Base-by-base conservation (phyloP, 2,888 invertebrate species). In the Ophraella communa region DNA sequence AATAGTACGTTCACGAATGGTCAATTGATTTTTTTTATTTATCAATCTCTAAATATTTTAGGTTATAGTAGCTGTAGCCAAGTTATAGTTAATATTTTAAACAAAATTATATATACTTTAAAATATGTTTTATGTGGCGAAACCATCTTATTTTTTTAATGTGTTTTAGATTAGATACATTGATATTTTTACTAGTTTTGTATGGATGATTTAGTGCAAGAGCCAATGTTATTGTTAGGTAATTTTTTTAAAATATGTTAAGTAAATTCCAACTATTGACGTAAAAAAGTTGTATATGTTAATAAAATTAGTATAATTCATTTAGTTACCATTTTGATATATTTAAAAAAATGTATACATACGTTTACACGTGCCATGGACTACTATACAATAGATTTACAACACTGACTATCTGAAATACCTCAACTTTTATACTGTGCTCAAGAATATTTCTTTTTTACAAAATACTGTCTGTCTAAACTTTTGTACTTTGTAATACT, bases 401-500 rank as follows among this genome's bases (percentile, higher is more conserved):
- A 51, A 62, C 62, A 67, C 45, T 60, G 63, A 62, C 39, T 64
- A 64, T 68, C 63, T 68, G 62, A 69, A 69, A 69, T 69, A 69
- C 69, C 69, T 69, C 69, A 69, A 65, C 56, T 69, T 67, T 67
- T 67, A 67, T 69, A 69, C 58, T 69, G 49, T 65, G 69, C 69
- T 69, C 69, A 69, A 67, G 62, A 69, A 67, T 65, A 61, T 65
- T 67, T 67, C 66, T 67, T 67, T 69, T 69, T 63, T 69, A 69
- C 61, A 58, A 68, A 65, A 62, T 55, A 62, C 65, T 63, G 61
- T 63, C 64, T 65, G 61, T 67, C 62, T 30, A 65, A 60, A 57
- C 64, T 39, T 57, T 56, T 65, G 64, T 65, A 59, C 47, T 64
- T 62, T 57, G 53, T 64, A 45, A 59, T 42, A 58, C 51, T 27